A percentile compares a stretch with the other conserved stretches of the same genome.
Evolutionary conservation across 2,797 vertebrate species (phyloP).

Genomic region (Tauraco hartlaubi): DNA sequence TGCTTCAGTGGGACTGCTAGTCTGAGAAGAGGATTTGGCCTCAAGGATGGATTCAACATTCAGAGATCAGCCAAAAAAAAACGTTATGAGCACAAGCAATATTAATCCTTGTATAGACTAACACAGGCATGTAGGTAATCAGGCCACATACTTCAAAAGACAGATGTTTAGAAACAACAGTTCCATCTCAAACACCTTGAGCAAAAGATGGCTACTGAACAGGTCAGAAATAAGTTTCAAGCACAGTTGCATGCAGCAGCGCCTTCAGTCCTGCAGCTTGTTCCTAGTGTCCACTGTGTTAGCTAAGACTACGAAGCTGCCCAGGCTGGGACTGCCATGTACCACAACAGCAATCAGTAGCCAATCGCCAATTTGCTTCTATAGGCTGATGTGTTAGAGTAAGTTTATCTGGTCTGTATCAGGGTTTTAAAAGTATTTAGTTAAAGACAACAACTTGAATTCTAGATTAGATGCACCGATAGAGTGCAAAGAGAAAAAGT

Average conservation of each 20-base stretch:
- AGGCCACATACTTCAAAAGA: conserved; percentile 43
- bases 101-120: conserved; percentile 50
- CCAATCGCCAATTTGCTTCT: rapidly evolving
- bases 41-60: conserved; percentile 26
- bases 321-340: neutral
- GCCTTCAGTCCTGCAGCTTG: neutral
- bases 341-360: neutral
- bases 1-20: neutral
- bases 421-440: neutral
- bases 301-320: neutral
- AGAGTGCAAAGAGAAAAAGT: neutral
- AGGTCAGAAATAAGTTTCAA: neutral
- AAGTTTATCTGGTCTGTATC: neutral
- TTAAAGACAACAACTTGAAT: neutral
- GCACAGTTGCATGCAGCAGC: neutral
- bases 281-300: neutral
- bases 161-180: neutral
- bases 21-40: neutral
- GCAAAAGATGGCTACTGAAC: neutral
- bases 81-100: conserved; percentile 39
- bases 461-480: neutral
- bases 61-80: neutral
- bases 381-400: neutral
- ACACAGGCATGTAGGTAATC: conserved; percentile 44
- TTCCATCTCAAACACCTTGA: neutral